A percentile compares a stretch with the other conserved stretches of the same genome.
These are phyloP conservation scores for Mionectes olivaceus DNA, from an alignment of 2,797 vertebrate genomes.

Conservation along the genomic window DNA sequence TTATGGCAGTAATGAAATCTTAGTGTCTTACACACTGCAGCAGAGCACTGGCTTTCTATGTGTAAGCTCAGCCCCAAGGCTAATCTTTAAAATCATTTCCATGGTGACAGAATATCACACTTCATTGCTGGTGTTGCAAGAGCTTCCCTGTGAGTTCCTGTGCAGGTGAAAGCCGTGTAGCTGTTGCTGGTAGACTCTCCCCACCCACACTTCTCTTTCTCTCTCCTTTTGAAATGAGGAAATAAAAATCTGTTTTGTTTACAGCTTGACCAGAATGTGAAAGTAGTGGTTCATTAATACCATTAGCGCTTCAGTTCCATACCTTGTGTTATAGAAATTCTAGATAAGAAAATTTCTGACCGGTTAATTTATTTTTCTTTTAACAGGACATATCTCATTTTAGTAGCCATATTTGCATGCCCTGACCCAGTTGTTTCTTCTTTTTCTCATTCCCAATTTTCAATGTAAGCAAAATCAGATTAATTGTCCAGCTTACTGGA, in stretches of 20 bases:
- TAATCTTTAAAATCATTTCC: not conserved
- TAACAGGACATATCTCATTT: not conserved
- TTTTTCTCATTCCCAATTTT: not conserved
- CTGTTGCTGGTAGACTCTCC: not conserved
- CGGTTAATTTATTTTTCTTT: not conserved
- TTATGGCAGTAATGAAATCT: not conserved
- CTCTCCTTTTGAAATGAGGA: not conserved
- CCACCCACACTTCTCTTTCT: not conserved
- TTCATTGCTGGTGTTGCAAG: not conserved
- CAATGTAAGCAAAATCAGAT: not conserved
- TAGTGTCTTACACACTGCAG: not conserved
- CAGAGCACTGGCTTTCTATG: not conserved
- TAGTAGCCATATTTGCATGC: not conserved
- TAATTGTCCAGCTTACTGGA: not conserved
- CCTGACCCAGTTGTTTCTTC: not conserved
- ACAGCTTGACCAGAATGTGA: not conserved
- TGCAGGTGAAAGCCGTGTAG: not conserved
- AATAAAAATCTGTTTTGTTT: not conserved
- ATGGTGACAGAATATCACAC: not conserved
- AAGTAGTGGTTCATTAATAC: not conserved
- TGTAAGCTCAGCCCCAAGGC: not conserved
- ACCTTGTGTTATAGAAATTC: not conserved
- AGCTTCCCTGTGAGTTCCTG: not conserved
- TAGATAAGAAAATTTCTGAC: not conserved
- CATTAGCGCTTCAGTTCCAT: not conserved